Percentiles rank a stretch among this genome's conserved stretches.
phyloP scores from a whole-genome alignment of 2,797 vertebrate genomes.

The Austrolebias charrua region DNA sequence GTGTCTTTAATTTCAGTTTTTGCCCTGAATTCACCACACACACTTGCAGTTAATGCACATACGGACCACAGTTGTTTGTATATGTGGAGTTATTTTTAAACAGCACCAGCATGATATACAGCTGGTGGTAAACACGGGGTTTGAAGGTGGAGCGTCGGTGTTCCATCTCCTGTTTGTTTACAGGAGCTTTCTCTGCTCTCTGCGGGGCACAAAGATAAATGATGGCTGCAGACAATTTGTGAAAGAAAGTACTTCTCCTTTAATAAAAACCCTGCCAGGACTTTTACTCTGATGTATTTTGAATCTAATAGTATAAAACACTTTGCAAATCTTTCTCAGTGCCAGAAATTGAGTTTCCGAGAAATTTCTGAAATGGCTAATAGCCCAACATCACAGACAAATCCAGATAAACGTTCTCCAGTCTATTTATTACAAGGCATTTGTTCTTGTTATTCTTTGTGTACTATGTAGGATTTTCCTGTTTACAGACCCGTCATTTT shows the following conservation, averaged over 20 bases:
- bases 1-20: conserved; percentile 35
- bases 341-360: not conserved
- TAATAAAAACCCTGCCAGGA: conserved; percentile 42
- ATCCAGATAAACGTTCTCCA: conserved; percentile 5
- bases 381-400: not conserved
- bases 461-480: not conserved
- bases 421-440: not conserved
- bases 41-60: conserved; percentile 39
- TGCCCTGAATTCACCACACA: conserved; percentile 14
- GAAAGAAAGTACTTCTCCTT: conserved; percentile 51
- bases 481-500: conserved; percentile 22
- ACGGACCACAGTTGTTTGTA: conserved; percentile 68
- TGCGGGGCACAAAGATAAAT: conserved; percentile 47
- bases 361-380: conserved; percentile 17
- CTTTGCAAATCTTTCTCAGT: not conserved
- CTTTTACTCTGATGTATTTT: conserved; percentile 23
- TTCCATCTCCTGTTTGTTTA: conserved; percentile 72
- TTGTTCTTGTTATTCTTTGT: not conserved
- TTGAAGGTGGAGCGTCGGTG: conserved; percentile 66
- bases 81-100: conserved; percentile 72
- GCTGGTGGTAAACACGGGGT: conserved; percentile 68
- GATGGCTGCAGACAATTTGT: conserved; percentile 58
- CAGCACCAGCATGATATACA: conserved; percentile 72
- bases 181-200: conserved; percentile 52
- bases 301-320: conserved; percentile 16